Conservation (phyloP, 2,797 vertebrate species). For the Echeneis naucrates region DNA sequence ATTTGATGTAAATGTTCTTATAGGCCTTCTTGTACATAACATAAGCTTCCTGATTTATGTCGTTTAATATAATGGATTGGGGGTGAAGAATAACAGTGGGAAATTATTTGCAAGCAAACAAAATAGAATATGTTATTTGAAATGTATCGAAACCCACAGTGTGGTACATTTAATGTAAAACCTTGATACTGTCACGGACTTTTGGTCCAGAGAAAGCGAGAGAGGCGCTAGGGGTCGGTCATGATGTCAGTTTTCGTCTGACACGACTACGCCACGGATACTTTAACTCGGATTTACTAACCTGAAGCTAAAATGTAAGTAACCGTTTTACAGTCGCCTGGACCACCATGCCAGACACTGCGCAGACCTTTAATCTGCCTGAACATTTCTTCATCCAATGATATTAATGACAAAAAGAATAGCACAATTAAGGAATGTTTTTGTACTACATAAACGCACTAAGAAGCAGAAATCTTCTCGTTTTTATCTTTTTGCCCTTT, state of each 20-base stretch:
- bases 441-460: no score
- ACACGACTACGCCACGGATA: not conserved
- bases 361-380: no score
- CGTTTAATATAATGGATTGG: not conserved
- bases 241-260: not conserved
- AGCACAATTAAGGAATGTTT: not conserved
- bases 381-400: no score
- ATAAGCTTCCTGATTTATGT: not conserved
- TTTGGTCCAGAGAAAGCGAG: not conserved
- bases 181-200: not conserved
- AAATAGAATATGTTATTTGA: not conserved
- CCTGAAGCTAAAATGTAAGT: not conserved
- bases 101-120: not conserved
- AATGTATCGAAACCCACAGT: not conserved
- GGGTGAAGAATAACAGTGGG: not conserved
- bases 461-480: no score
- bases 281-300: not conserved
- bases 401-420: no score
- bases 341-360: not conserved
- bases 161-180: not conserved
- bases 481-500: no score
- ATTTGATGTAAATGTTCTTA: not conserved
- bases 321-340: not conserved
- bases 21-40: not conserved
- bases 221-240: slow-evolving; percentile 16